These are phyloP conservation scores for Heliconius eleuchia DNA, from an alignment of 1,140 invertebrate genomes.

Conservation along the genomic window DNA sequence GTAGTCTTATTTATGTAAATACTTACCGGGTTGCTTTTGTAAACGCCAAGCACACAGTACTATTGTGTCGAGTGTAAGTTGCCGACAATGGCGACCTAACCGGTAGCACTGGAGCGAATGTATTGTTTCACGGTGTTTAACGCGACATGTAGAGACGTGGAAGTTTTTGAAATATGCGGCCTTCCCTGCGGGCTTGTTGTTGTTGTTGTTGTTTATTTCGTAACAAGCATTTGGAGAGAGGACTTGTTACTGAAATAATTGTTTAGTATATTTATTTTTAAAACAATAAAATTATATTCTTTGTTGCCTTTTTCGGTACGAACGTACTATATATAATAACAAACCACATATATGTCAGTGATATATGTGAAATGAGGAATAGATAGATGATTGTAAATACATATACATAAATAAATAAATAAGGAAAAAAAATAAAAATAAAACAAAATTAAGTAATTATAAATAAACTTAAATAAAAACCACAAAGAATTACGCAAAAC, in stretches of 20 bases:
- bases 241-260: background rate
- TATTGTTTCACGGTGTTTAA: conserved; percentile 35
- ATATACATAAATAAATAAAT: background rate
- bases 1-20: background rate
- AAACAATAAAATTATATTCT: background rate
- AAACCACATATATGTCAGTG: background rate
- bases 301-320: background rate
- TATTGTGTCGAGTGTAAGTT: conserved; percentile 23
- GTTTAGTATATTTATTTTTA: too few relatives aligned
- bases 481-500: background rate
- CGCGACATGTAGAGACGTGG: conserved; percentile 25
- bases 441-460: background rate
- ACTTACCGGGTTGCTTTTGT: background rate
- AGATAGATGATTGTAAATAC: background rate
- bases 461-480: background rate
- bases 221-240: background rate
- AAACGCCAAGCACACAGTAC: background rate
- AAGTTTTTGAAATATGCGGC: conserved; percentile 19
- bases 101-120: conserved; percentile 28
- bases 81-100: conserved; percentile 26
- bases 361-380: background rate
- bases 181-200: background rate
- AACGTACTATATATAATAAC: background rate
- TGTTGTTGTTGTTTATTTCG: background rate
- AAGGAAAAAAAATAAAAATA: background rate